Conservation (phyloP, 2,797 vertebrate genomes). For the Artibeus jamaicensis region DNA sequence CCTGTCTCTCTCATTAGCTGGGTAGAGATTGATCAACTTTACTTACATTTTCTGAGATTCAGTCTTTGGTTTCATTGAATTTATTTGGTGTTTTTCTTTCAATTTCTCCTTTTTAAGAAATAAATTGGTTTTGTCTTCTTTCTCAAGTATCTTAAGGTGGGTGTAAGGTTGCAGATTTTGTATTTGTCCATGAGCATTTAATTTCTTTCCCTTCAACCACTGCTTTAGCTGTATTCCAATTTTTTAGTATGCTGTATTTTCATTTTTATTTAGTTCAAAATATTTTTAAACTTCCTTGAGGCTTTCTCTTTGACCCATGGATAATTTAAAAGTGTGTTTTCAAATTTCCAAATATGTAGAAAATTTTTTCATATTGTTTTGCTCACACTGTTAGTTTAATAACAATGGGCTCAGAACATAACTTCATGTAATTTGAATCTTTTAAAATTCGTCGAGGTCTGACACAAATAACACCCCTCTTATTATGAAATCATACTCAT, state of each 20-base stretch:
- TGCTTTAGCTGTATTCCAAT: not conserved
- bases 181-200: not conserved
- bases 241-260: not conserved
- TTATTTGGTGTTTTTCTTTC: not conserved
- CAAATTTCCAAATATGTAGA: not conserved
- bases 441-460: not conserved
- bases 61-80: not conserved
- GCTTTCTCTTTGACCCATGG: not conserved
- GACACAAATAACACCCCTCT: too few species aligned
- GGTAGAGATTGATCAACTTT: not conserved
- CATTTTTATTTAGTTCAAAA: not conserved
- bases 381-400: not conserved
- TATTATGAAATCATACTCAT: too few species aligned
- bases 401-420: not conserved
- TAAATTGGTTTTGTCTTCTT: not conserved
- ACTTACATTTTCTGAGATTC: not conserved
- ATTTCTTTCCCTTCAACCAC: not conserved
- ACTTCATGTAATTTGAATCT: not conserved
- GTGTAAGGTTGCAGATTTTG: not conserved
- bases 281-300: not conserved
- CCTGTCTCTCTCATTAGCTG: not conserved
- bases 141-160: not conserved
- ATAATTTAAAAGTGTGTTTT: not conserved
- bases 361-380: not conserved
- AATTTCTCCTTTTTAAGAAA: not conserved